phyloP scores from a whole-genome alignment of 2,888 invertebrate genomes.

The Eueremaeus valkanovi region DNA sequence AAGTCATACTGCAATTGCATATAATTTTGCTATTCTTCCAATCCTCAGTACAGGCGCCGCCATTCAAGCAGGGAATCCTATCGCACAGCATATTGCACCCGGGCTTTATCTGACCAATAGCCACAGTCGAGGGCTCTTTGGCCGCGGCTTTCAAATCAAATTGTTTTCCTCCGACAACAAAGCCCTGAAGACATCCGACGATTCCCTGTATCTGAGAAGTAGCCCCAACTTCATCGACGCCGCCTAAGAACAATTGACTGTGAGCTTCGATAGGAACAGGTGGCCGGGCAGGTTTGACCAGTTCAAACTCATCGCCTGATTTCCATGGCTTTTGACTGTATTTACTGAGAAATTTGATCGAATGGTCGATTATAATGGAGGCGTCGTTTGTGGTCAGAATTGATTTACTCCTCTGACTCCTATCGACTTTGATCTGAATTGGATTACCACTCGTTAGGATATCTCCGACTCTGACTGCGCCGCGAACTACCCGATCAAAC shows the following conservation, averaged over 20 bases:
- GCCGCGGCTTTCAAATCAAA: slow-evolving; percentile 46
- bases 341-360: slow-evolving; percentile 65
- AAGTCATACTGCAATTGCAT: slow-evolving; percentile 83
- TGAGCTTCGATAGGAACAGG: slow-evolving; percentile 59
- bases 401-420: slow-evolving; percentile 64
- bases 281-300: slow-evolving; percentile 78
- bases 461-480: slow-evolving; percentile 65
- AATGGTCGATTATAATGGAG: slow-evolving; percentile 64
- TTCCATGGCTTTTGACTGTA: slow-evolving; percentile 83
- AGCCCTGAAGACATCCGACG: slow-evolving; percentile 78
- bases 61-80: slow-evolving; percentile 77
- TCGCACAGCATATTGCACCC: slow-evolving; percentile 88
- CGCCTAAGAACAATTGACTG: slow-evolving; percentile 64
- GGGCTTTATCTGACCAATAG: slow-evolving; percentile 51
- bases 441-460: slow-evolving; percentile 61
- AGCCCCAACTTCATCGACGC: slow-evolving; percentile 71
- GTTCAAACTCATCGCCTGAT: slow-evolving; percentile 60
- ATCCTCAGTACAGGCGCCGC: slow-evolving; percentile 80
- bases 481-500: slow-evolving; percentile 58
- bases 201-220: slow-evolving; percentile 67
- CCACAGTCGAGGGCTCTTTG: slow-evolving; percentile 25
- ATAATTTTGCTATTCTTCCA: slow-evolving; percentile 78
- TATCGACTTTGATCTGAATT: slow-evolving; percentile 79
- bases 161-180: slow-evolving; percentile 71
- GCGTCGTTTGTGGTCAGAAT: slow-evolving; percentile 75